phyloP scores from a whole-genome alignment of 2,888 invertebrate genomes.

The Yponomeuta cagnagella region DNA sequence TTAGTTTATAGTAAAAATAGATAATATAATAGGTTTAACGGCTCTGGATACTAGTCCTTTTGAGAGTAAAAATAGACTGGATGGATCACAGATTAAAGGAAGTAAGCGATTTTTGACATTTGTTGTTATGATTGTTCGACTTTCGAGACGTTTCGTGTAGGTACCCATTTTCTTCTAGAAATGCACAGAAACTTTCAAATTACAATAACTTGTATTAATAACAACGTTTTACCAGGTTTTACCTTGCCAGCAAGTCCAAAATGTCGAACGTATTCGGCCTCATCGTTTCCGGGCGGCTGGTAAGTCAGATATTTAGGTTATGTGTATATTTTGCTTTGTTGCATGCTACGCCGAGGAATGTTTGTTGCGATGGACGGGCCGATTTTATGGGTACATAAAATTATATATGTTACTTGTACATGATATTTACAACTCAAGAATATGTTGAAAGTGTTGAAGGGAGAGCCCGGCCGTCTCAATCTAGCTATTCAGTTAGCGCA shows the following conservation, averaged over 20 bases:
- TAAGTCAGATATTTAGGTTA: slow-evolving; percentile 53
- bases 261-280: slow-evolving; percentile 82
- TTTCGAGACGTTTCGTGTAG: neutral
- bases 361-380: neutral
- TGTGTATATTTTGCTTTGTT: neutral
- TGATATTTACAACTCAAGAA: neutral
- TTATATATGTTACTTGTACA: neutral
- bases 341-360: neutral
- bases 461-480: neutral
- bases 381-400: neutral
- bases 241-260: slow-evolving; percentile 6
- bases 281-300: slow-evolving; percentile 88
- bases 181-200: neutral
- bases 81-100: too few relatives aligned
- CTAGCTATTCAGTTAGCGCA: too few relatives aligned
- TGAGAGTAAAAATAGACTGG: too few relatives aligned
- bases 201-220: neutral
- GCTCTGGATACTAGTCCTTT: too few relatives aligned
- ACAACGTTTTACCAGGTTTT: neutral
- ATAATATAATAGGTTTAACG: too few relatives aligned
- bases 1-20: too few relatives aligned
- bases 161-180: neutral
- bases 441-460: neutral
- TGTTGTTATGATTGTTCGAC: neutral
- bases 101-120: too few relatives aligned